Conservation (phyloP, 2,797 vertebrate species). For the Gallinago nigripennis region DNA sequence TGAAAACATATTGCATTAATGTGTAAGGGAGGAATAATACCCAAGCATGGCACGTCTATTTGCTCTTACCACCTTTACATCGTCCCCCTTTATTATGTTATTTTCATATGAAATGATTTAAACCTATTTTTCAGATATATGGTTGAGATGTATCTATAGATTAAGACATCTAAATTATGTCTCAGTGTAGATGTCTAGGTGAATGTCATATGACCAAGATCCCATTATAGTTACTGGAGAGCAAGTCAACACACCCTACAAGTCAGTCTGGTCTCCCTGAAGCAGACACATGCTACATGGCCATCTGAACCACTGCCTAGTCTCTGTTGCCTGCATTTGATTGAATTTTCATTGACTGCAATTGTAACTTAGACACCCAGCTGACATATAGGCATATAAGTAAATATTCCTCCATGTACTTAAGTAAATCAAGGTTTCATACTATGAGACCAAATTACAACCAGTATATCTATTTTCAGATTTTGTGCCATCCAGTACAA, state of each 20-base stretch:
- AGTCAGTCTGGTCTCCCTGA: not conserved
- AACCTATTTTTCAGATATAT: not conserved
- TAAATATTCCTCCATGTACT: rapidly evolving
- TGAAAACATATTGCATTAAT: not conserved
- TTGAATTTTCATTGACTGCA: not conserved
- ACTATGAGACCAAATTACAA: not conserved
- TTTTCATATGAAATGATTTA: not conserved
- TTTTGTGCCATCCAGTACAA: not conserved
- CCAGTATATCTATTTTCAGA: not conserved
- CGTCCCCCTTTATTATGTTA: not conserved
- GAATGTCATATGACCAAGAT: not conserved
- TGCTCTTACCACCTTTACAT: not conserved
- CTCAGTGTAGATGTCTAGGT: not conserved
- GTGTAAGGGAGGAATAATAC: not conserved
- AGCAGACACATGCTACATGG: not conserved
- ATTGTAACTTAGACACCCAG: not conserved
- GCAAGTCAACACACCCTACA: not conserved
- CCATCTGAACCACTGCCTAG: not conserved
- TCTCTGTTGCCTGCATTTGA: not conserved
- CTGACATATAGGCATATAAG: not conserved
- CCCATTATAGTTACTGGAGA: not conserved
- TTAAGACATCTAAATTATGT: not conserved
- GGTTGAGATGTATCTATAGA: not conserved
- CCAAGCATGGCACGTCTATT: not conserved
- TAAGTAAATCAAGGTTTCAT: not conserved